Base-by-base conservation (phyloP, 2,113 vertebrate species). In the Corythornis vintsioides region DNA sequence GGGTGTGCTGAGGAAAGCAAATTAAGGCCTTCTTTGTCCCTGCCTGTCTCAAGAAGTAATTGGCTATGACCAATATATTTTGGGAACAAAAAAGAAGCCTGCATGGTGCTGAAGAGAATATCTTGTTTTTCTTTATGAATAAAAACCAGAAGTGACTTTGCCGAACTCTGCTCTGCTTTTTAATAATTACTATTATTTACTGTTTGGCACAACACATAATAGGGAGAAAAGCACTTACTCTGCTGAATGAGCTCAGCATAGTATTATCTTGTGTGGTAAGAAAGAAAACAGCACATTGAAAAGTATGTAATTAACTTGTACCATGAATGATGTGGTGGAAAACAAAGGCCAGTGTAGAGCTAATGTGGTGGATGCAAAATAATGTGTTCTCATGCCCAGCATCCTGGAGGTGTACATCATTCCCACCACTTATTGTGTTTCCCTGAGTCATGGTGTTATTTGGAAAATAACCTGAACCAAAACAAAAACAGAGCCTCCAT, bases 141-240 rank as follows among this genome's bases (percentile, higher is more conserved):
- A 93, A 94, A 93, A 91, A 45, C 33, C 87, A 92, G 43, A 66
- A 93, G 47, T 57, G 78, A 63, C 71, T 94, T 92, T 85, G 78
- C 56, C 3, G 7, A 87, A 80, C 63, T 73, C 59, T 56, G n/a
- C 19, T 91, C 38, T 47, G n/a, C 26, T 92, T 85, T 92, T 96
- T 94, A 93, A 95, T 96, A 92, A 93, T 96, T 89, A 80, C 75
- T 80, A 71, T 93, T 95, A 94, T 95, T 93, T 93, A 87, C 67
- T 89, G 38, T 71, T 89, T 94, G 69, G 81, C 91, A 92, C 72
- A 89, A 71, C 40, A 26, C 53, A 60, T 77, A 91, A 83, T 86
- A 83, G 43, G 64, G 43, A 95, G 60, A 92, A 94, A 94, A 94
- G 33, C 52, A 83, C 56, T 92, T 95, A 55, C 76, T 92, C 93